Base-by-base conservation (phyloP, 2,113 vertebrate genomes). In the Menura novaehollandiae region DNA sequence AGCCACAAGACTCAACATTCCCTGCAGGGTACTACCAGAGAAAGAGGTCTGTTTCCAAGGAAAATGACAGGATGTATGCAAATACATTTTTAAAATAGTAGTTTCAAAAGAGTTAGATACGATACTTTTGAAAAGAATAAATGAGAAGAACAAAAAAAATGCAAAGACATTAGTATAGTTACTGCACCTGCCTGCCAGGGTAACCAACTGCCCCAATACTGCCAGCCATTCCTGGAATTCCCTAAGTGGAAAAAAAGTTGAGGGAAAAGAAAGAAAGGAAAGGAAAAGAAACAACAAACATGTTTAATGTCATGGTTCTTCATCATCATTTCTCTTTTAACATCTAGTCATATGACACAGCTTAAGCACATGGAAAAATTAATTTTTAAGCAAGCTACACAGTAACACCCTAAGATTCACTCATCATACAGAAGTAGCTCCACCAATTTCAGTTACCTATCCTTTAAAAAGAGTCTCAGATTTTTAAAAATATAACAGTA, bases 141-240 rank as follows among this genome's bases (percentile, higher is more conserved):
- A 71, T 27, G 7, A 69, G 30, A 39, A 68, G 53, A 60, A 49
- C 9, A 80, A 88, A 75, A 51, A 5, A 6, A 17, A 32, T 12
- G 26, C 55, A 97, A 97, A 95, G 91, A 41, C 84, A 95, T 86
- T 97, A 96, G 95, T 93, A 96, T 97, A 98, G 98, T 99, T 99
- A 99, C 99, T 99, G 99, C 99, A 99, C 99, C 99, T 99, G 99
- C 99, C 99, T 99, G 99, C 99, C 99, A 99, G 99, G 99, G 98
- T 99, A 99, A 99, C 99, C 99, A 98, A 97, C 98, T 85, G 98
- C 97, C 67, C 99, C 99, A 52, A 92, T 76, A 92, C 97, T 98
- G 93, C 99, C 99, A 95, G 97, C 92, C 88, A 98, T 89, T 97
- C 99, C 99, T 92, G 98, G 98, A 97, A 98, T 93, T 89, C 99